Percentiles rank a stretch among this genome's conserved stretches.
Conservation (phyloP, 2,888 invertebrate species). For the Automeris io region DNA sequence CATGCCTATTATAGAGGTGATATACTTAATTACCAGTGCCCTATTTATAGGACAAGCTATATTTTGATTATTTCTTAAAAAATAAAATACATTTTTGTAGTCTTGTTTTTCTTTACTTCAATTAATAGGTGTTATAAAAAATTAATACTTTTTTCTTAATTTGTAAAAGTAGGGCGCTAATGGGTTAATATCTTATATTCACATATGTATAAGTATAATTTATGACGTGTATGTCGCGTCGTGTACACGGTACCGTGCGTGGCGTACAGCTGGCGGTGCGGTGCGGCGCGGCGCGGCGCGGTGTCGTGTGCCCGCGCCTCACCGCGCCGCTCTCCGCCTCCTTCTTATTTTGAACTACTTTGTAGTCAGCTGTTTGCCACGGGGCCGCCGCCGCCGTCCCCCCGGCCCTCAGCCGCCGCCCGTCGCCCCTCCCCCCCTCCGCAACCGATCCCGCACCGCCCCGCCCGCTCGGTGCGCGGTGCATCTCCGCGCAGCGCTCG, state of each 20-base stretch:
- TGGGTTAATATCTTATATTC: too few species aligned
- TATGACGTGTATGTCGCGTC: not conserved
- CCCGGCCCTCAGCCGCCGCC: slow-evolving; percentile 18
- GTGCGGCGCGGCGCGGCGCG: not conserved
- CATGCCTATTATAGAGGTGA: too few species aligned
- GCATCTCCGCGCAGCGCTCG: slow-evolving; percentile 44
- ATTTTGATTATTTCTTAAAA: too few species aligned
- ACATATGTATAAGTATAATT: too few species aligned
- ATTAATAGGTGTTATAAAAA: too few species aligned
- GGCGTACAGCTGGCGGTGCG: not conserved
- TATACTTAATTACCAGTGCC: too few species aligned
- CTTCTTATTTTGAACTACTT: slow-evolving; percentile 35
- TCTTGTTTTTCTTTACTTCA: too few species aligned
- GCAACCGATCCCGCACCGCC: slow-evolving; percentile 11
- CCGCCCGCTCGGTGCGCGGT: slow-evolving; percentile 30
- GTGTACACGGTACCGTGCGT: not conserved
- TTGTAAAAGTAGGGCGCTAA: too few species aligned
- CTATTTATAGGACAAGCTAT: too few species aligned
- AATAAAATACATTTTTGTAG: too few species aligned
- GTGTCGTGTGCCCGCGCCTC: not conserved
- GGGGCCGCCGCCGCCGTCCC: slow-evolving; percentile 24
- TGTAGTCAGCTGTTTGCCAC: slow-evolving; percentile 64
- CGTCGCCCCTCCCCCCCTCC: slow-evolving; percentile 19
- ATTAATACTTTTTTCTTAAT: too few species aligned
- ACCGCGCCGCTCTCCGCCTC: slow-evolving; percentile 7